Percentiles rank a stretch among this genome's conserved stretches.
Conservation (phyloP, 30 jellyfish, hydroid and myxozoan genomes). For the Sanderia malayensis region DNA sequence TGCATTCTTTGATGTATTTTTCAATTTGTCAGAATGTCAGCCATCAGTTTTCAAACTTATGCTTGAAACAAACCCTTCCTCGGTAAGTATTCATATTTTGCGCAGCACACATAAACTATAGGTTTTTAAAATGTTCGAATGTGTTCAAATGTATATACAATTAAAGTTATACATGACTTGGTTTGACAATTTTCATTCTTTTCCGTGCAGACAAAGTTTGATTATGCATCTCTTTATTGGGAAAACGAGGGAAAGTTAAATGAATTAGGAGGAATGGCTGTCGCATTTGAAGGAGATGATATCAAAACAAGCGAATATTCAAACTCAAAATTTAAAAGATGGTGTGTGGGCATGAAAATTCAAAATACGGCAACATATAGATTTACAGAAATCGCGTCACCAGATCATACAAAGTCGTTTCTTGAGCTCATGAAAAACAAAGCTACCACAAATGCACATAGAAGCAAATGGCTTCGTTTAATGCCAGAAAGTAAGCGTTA, state of each 20-base stretch:
- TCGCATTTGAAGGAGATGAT: background rate
- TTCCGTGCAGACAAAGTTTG: background rate
- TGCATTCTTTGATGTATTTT: too few species aligned
- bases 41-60: too few species aligned
- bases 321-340: background rate
- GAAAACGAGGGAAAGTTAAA: background rate
- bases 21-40: too few species aligned
- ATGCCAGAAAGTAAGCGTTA: background rate
- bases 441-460: background rate
- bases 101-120: background rate
- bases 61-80: background rate
- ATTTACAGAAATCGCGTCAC: background rate
- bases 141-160: background rate
- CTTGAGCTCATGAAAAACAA: background rate
- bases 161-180: background rate
- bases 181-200: background rate
- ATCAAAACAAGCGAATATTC: background rate
- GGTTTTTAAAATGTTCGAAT: background rate
- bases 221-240: background rate
- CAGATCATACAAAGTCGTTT: background rate
- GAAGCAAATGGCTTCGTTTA: background rate
- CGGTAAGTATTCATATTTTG: background rate
- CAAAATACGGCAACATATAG: background rate
- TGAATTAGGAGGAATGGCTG: background rate
- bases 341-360: background rate